A percentile compares a stretch with the other conserved stretches of the same genome.
Conservation (phyloP, 2,113 vertebrate genomes). For the Neogale vison region DNA sequence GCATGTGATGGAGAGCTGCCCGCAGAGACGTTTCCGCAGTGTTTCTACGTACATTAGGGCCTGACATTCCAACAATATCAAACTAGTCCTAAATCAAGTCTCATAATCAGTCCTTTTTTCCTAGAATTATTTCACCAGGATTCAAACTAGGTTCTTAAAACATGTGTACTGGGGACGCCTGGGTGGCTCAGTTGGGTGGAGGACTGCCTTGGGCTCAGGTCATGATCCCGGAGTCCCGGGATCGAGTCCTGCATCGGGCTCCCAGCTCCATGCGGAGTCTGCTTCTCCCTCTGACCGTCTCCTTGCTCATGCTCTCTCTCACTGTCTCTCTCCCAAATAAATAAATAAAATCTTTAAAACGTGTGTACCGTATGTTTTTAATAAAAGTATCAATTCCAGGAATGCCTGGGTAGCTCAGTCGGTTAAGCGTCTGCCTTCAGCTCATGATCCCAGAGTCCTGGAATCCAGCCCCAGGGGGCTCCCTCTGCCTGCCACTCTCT, state of each 20-base stretch:
- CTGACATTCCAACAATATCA: background rate
- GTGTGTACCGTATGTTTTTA: background rate
- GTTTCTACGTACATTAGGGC: background rate
- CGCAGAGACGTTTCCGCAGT: fast-evolving
- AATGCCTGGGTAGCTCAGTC: background rate
- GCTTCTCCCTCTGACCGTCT: too few species aligned
- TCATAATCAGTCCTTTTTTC: background rate
- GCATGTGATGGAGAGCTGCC: background rate
- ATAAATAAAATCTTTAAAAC: too few species aligned
- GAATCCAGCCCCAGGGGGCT: too few species aligned
- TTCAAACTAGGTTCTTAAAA: conserved; percentile 13
- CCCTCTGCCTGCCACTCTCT: too few species aligned
- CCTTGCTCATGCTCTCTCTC: too few species aligned
- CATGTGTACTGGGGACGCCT: too few species aligned
- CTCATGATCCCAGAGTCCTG: background rate
- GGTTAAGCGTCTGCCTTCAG: background rate
- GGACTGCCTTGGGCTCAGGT: too few species aligned
- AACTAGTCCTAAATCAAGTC: background rate
- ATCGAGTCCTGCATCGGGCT: too few species aligned
- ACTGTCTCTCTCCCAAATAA: too few species aligned
- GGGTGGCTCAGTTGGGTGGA: too few species aligned
- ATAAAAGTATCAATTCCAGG: background rate
- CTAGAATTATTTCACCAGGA: background rate
- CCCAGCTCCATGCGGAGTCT: too few species aligned
- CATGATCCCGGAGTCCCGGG: too few species aligned